These are phyloP conservation scores for Penaeus monodon DNA, from an alignment of 2,888 invertebrate genomes.

Conservation along the genomic window DNA sequence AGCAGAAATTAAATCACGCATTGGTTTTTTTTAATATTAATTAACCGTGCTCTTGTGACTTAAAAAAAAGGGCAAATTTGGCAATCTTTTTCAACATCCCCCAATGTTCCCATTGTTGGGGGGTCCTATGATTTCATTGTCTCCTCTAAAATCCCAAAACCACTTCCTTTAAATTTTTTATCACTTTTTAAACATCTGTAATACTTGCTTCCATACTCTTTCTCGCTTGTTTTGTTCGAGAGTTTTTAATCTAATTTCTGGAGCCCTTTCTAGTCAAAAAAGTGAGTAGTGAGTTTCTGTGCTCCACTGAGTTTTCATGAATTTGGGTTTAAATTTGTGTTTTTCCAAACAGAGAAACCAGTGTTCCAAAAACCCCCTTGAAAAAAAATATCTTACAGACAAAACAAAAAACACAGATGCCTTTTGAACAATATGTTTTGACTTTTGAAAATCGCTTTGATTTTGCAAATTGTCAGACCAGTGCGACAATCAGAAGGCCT, in stretches of 20 bases:
- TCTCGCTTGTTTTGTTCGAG: constrained; percentile 33
- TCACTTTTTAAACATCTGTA: constrained; percentile 43
- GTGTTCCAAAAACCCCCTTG: not conserved
- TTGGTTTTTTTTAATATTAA: constrained; percentile 65
- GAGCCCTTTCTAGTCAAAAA: constrained; percentile 42
- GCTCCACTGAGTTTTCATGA: constrained; percentile 42
- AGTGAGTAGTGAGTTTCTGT: constrained; percentile 39
- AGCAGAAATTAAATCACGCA: constrained; percentile 67
- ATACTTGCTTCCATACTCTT: constrained; percentile 27
- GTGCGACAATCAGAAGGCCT: no score
- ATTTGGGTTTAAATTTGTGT: constrained; percentile 6
- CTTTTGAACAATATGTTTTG: constrained; percentile 25
- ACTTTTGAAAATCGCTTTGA: not conserved
- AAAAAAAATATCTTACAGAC: constrained; percentile 6
- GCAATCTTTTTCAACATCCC: constrained; percentile 33
- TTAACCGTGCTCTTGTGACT: constrained; percentile 20
- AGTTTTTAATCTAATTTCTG: constrained; percentile 39
- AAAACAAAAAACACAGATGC: constrained; percentile 5
- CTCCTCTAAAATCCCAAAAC: constrained; percentile 56
- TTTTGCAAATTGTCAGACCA: not conserved
- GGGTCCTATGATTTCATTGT: constrained; percentile 47
- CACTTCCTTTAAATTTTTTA: constrained; percentile 27
- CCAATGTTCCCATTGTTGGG: constrained; percentile 45
- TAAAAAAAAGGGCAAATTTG: constrained; percentile 20
- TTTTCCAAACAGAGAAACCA: constrained; percentile 24